Percentiles rank a stretch among this genome's conserved stretches.
Conservation (phyloP, 2,888 invertebrate genomes). For the Stenchaetothrips biformis region DNA sequence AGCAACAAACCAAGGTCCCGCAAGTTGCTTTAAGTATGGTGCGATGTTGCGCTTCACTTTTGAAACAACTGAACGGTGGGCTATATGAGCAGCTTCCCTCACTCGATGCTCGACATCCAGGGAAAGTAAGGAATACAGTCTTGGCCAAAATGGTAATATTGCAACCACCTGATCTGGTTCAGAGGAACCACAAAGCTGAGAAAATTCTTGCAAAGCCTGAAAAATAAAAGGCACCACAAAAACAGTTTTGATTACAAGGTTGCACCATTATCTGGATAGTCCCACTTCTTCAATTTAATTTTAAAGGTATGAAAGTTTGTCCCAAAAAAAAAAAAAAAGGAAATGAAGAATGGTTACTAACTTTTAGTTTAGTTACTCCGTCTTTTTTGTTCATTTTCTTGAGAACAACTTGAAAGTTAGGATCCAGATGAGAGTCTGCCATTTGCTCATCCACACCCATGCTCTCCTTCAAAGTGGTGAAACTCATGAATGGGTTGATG, state of each 20-base stretch:
- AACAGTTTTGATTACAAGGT: constrained; percentile 19
- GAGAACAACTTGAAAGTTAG: constrained; percentile 70
- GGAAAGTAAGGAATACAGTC: constrained; percentile 68
- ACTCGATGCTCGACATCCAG: constrained; percentile 79
- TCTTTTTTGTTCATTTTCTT: constrained; percentile 89
- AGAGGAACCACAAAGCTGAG: constrained; percentile 60
- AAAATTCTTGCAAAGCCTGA: constrained; percentile 78
- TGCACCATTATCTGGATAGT: neutral
- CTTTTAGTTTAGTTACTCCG: constrained; percentile 83
- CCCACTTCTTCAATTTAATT: neutral
- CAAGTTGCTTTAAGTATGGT: constrained; percentile 69
- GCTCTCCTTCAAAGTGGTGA: constrained; percentile 58
- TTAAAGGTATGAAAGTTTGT: neutral
- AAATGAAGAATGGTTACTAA: constrained; percentile 43
- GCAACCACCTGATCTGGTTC: constrained; percentile 63
- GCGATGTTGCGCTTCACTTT: constrained; percentile 72
- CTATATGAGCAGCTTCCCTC: constrained; percentile 68
- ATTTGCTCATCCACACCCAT: constrained; percentile 57
- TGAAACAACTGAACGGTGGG: constrained; percentile 67
- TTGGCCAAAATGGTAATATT: constrained; percentile 76
- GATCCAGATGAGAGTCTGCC: constrained; percentile 59
- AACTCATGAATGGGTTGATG: constrained; percentile 58
- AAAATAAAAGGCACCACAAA: constrained; percentile 35
- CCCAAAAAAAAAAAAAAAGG: constrained; percentile 28
- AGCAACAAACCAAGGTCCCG: constrained; percentile 80